Percentiles rank a stretch among this genome's conserved stretches.
phyloP scores from a whole-genome alignment of 2,797 vertebrate species.

The Notamacropus eugenii region DNA sequence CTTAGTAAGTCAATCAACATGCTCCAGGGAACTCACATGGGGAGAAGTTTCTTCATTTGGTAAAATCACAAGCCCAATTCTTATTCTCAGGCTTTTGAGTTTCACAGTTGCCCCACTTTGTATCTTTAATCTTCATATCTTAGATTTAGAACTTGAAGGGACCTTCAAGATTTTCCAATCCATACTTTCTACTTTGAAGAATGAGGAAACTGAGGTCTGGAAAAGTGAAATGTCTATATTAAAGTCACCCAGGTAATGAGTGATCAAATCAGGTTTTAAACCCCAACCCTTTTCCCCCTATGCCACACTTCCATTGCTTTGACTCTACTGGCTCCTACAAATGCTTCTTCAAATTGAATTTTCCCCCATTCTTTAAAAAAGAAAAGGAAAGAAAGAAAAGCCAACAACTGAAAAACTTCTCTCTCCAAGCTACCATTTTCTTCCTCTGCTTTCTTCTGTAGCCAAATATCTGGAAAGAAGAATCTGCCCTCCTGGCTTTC shows the following conservation, averaged over 20 bases:
- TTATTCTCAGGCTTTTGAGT: neutral
- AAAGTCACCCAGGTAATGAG: neutral
- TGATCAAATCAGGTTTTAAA: neutral
- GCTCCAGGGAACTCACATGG: neutral
- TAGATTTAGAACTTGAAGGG: neutral
- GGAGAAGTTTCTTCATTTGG: neutral
- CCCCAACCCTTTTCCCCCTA: neutral
- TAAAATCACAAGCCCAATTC: neutral
- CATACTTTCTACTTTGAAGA: neutral
- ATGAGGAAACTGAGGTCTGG: neutral
- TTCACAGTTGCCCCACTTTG: neutral
- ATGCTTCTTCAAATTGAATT: neutral
- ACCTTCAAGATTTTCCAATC: neutral
- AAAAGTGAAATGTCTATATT: neutral
- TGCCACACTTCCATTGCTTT: neutral
- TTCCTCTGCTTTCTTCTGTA: neutral
- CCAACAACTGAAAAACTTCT: neutral
- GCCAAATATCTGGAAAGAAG: neutral
- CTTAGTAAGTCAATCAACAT: neutral
- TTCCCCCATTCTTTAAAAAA: neutral
- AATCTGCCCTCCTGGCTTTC: neutral
- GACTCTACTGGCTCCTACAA: neutral
- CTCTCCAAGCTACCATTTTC: neutral
- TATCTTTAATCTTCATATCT: neutral
- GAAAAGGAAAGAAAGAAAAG: neutral